These are phyloP conservation scores for Nephila pilipes DNA, from an alignment of 1,140 invertebrate species.

Conservation along the genomic window DNA sequence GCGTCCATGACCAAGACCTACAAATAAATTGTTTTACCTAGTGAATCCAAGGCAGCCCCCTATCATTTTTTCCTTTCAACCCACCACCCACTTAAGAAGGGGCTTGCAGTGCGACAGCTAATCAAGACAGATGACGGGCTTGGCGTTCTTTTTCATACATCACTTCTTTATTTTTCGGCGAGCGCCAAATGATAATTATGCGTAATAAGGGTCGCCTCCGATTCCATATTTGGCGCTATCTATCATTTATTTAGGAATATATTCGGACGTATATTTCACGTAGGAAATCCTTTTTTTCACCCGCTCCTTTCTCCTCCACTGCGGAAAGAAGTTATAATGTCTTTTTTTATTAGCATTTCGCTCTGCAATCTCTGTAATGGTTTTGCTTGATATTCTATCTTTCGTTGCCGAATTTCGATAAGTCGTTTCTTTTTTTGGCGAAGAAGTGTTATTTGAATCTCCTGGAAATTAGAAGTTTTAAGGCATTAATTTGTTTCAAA, in stretches of 20 bases:
- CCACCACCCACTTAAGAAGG: slow-evolving; percentile 55
- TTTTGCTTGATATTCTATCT: slow-evolving; percentile 47
- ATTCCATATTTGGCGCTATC: slow-evolving; percentile 65
- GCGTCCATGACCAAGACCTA: not conserved
- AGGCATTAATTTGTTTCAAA: slow-evolving; percentile 19
- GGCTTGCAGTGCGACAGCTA: slow-evolving; percentile 65
- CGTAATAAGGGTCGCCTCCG: slow-evolving; percentile 70
- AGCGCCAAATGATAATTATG: slow-evolving; percentile 71
- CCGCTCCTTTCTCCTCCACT: not conserved
- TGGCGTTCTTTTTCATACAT: slow-evolving; percentile 70
- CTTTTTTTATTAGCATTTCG: slow-evolving; percentile 36
- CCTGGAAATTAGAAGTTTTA: not conserved
- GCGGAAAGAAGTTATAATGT: slow-evolving; percentile 50
- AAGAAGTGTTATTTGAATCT: not conserved
- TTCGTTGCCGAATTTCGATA: slow-evolving; percentile 37
- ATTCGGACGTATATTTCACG: slow-evolving; percentile 43
- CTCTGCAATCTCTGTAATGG: slow-evolving; percentile 41
- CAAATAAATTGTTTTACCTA: not conserved
- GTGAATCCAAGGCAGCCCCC: not conserved
- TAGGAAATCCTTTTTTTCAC: slow-evolving; percentile 24
- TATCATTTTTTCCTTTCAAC: not conserved
- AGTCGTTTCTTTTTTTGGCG: not conserved
- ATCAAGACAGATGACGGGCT: slow-evolving; percentile 74
- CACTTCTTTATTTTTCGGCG: slow-evolving; percentile 47
- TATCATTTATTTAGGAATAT: slow-evolving; percentile 70